Evolutionary conservation across 2,113 vertebrate genomes (phyloP).

Genomic region (Alectura lathami): DNA sequence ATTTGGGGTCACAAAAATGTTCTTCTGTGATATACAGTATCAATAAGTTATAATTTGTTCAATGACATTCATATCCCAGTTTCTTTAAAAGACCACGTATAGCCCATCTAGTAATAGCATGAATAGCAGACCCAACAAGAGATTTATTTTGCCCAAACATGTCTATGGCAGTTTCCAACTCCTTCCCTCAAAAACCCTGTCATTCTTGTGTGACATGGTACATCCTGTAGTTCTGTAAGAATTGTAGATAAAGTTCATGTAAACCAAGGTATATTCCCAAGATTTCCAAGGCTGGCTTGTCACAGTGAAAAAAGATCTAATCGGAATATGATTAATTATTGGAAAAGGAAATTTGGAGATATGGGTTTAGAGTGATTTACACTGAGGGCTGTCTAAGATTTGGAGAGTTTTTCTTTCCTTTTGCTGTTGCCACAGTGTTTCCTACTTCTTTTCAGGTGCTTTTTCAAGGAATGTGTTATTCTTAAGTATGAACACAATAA

Average conservation of each 20-base stretch:
- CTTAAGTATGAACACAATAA: background rate
- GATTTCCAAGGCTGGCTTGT: background rate
- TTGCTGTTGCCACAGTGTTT: background rate
- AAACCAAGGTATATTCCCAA: background rate
- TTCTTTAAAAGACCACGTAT: background rate
- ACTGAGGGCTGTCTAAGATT: background rate
- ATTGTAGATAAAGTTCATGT: background rate
- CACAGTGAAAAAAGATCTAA: background rate
- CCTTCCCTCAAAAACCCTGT: accelerated
- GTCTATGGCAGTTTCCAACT: background rate
- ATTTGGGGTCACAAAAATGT: background rate
- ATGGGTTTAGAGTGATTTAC: background rate
- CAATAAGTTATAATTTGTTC: background rate
- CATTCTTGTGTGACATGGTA: background rate
- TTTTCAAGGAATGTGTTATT: background rate
- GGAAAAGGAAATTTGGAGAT: background rate
- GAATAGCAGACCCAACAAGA: background rate
- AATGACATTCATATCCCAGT: background rate
- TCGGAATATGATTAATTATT: background rate
- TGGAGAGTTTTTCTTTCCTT: background rate
- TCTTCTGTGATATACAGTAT: background rate
- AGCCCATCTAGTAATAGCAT: background rate
- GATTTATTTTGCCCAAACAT: background rate
- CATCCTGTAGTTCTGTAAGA: background rate
- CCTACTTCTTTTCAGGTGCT: background rate